Evolutionary conservation across 2,113 vertebrate species (phyloP), one percentile per base, ranked within the genome.

Genomic region (Xiphorhynchus elegans): DNA sequence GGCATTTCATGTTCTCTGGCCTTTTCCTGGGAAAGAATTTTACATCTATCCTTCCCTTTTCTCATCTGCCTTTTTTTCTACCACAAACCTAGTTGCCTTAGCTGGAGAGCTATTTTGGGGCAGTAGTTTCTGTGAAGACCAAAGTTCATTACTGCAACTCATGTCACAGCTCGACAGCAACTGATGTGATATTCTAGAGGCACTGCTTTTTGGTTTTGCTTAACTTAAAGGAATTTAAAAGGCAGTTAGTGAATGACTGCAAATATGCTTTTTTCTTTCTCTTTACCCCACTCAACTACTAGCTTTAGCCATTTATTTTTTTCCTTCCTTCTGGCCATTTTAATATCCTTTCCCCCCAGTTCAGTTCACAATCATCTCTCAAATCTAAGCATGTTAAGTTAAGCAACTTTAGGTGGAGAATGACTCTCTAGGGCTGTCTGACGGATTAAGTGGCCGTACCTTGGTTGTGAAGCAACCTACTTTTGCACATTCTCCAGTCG

Each of bases 401-500:
- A 37, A 89, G 83, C 75, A 95, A 75, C 83, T 96, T 93, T 80
- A 24, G 66, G 60, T 50, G n/a, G 76, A 55, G 83, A 84, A 42
- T 39, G 44, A 53, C 84, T 81, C 92, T 89, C 88, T 75, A 75
- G 93, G 76, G 83, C 42, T 96, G 73, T 66, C 76, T 94, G 68
- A 93, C 1, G 0, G 92, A 97, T 95, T 92, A 94, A 94, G 83
- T 96, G 85, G 88, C 86, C 84, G 73, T 95, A 82, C 73, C 49
- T 87, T 70, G 69, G 25, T 97, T 93, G 78, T 95, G 90, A 95
- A 96, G 85, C 84, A 80, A 85, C 23, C 62, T 91, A 69, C 37
- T 49, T 91, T 96, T 97, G 68, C 56, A 84, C 94, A 93, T 97
- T 93, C 82, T 81, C 69, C 70, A 86, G 93, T 92, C 69, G 2